A percentile compares a stretch with the other conserved stretches of the same genome.
phyloP scores from a whole-genome alignment of 1,140 invertebrate species.

The Trialeurodes vaporariorum region DNA sequence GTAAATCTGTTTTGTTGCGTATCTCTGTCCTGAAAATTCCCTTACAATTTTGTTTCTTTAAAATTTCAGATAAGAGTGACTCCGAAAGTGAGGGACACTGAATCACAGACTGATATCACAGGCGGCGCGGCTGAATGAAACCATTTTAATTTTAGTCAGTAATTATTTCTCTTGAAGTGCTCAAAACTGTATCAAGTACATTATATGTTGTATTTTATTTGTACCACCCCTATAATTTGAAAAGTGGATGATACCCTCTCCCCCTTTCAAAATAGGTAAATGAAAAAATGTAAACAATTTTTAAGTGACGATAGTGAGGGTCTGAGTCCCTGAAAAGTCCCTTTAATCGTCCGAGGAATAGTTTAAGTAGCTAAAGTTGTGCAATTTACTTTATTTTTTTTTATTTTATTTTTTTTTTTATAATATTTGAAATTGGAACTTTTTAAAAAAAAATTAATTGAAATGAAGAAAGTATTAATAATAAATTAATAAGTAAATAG shows the following conservation, averaged over 20 bases:
- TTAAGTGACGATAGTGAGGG: too few species aligned
- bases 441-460: neutral
- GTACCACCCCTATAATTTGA: too few species aligned
- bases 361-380: too few species aligned
- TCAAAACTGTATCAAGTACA: neutral
- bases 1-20: neutral
- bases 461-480: neutral
- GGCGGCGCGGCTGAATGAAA: neutral
- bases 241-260: too few species aligned
- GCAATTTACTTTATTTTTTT: too few species aligned
- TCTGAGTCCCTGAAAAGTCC: too few species aligned
- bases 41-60: slow-evolving; percentile 27
- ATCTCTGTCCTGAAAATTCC: slow-evolving; percentile 3
- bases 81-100: slow-evolving; percentile 82
- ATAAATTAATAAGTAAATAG: too few species aligned
- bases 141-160: neutral
- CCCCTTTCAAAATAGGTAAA: too few species aligned
- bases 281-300: too few species aligned
- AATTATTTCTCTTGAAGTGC: neutral
- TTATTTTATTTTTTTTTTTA: too few species aligned
- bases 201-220: neutral
- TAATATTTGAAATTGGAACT: neutral
- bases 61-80: slow-evolving; percentile 79
- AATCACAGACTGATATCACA: slow-evolving; percentile 24
- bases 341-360: too few species aligned